Conservation (phyloP, 2,797 vertebrate genomes). For the Pachyuromys duprasi region DNA sequence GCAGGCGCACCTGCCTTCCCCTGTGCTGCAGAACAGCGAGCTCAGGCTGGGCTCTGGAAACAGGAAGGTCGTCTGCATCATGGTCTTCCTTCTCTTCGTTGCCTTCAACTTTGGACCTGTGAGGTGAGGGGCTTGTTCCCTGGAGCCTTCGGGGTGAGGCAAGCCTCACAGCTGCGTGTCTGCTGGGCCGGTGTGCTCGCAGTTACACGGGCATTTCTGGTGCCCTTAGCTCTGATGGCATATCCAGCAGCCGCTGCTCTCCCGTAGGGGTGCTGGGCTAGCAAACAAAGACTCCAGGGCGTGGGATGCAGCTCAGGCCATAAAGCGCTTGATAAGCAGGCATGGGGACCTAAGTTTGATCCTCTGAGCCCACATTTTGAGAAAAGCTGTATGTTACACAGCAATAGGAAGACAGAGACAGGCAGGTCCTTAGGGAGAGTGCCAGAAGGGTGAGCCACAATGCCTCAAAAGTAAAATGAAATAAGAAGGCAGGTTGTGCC, state of each 20-base stretch:
- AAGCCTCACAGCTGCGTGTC: neutral
- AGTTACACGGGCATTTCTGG: no score
- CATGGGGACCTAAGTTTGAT: neutral
- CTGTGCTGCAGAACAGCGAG: constrained; percentile 81
- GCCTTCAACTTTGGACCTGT: constrained; percentile 94
- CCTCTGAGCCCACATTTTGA: neutral
- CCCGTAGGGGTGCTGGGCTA: neutral
- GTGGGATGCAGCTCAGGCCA: no score
- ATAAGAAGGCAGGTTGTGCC: neutral
- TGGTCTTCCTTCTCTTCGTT: constrained; percentile 94
- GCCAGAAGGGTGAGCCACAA: neutral
- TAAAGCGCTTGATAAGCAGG: neutral
- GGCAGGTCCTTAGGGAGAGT: no score
- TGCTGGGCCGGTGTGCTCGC: neutral
- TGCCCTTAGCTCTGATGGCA: accelerated
- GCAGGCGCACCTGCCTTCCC: neutral
- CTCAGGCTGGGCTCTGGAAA: constrained; percentile 89
- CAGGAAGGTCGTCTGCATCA: constrained; percentile 93
- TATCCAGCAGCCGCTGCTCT: neutral
- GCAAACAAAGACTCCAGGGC: neutral
- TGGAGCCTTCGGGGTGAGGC: neutral
- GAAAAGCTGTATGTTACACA: no score
- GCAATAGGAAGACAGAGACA: neutral
- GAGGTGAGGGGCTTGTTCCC: constrained; percentile 87
- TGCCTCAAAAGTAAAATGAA: neutral